phyloP scores from a whole-genome alignment of 2,797 vertebrate species.

The Schizopygopsis malacanthus region DNA sequence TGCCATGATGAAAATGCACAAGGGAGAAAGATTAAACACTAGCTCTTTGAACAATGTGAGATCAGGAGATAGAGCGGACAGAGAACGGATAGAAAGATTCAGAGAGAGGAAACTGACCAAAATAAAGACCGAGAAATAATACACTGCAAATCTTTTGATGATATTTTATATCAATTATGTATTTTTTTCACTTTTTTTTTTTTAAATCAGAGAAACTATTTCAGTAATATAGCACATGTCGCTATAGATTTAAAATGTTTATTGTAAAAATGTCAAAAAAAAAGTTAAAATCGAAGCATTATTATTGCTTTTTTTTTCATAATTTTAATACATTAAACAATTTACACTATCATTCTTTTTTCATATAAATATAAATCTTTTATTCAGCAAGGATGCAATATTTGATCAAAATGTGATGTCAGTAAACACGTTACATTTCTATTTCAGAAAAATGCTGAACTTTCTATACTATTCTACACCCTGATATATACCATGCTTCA shows the following conservation, averaged over 20 bases:
- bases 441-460: background rate
- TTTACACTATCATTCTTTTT: no score
- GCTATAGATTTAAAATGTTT: background rate
- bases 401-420: background rate
- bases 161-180: background rate
- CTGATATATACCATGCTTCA: background rate
- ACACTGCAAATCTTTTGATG: background rate
- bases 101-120: background rate
- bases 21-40: background rate
- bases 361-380: background rate
- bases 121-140: background rate
- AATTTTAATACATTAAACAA: no score
- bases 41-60: background rate
- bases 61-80: background rate
- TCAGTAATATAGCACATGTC: background rate
- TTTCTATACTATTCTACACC: background rate
- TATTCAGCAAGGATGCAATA: background rate
- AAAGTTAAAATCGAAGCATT: background rate
- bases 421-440: background rate
- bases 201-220: background rate
- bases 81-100: slow-evolving; percentile 13
- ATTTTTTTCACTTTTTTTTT: background rate
- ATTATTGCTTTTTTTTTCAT: no score
- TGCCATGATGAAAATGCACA: background rate
- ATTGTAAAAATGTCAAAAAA: background rate